Conservation (phyloP, 1,140 invertebrate species). For the Papilio aristodemus region DNA sequence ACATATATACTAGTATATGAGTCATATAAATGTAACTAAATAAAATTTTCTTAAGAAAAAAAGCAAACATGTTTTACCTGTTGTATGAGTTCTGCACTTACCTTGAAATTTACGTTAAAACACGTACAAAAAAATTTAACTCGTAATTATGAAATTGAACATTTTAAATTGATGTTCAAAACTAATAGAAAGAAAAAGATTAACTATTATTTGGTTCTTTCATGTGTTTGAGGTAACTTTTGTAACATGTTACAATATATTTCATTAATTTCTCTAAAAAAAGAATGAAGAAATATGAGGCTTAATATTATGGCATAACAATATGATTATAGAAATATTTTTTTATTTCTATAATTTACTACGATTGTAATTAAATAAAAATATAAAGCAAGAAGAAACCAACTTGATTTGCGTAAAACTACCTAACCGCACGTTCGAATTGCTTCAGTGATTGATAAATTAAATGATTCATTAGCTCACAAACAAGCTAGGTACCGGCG, state of each 20-base stretch:
- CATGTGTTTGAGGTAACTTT: no score
- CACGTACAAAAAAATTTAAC: not conserved
- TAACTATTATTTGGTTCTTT: no score
- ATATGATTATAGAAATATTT: no score
- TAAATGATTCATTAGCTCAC: slow-evolving; percentile 66
- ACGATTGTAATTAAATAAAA: not conserved
- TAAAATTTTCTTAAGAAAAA: slow-evolving; percentile 18
- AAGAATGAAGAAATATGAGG: no score
- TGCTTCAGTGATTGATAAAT: slow-evolving; percentile 60
- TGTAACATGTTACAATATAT: no score
- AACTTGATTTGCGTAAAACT: slow-evolving; percentile 12
- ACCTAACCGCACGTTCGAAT: slow-evolving; percentile 23
- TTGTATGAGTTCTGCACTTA: slow-evolving; percentile 12
- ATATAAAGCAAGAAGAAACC: not conserved
- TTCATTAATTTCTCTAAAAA: no score
- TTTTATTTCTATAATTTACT: not conserved
- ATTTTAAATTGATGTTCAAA: not conserved
- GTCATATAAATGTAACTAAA: slow-evolving; percentile 10
- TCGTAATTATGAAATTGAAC: not conserved
- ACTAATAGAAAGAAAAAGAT: no score
- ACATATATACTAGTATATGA: not conserved
- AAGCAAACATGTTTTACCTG: slow-evolving; percentile 24
- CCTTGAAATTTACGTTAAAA: slow-evolving; percentile 21
- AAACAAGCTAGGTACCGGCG: slow-evolving; percentile 50
- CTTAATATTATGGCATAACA: no score